Base-by-base conservation (phyloP, 2,888 invertebrate species). In the Sminthurinus aureus region DNA sequence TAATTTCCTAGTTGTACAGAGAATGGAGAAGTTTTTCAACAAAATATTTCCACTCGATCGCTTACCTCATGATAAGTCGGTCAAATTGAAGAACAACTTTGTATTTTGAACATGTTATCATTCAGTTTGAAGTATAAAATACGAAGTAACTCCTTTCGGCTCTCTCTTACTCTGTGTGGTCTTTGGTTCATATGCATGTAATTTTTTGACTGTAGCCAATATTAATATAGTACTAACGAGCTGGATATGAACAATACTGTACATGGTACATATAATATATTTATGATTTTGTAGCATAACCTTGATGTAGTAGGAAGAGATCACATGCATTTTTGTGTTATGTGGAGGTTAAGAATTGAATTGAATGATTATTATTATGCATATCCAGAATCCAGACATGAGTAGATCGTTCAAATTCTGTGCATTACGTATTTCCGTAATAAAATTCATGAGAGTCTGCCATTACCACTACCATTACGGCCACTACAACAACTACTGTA, bases 41-140 rank as follows among this genome's bases (percentile, higher is more conserved):
- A 66, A 79, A 79, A 79, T 79, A 79, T 81, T 81, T 81, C 74
- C 81, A 64, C 73, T 71, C 73, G 71, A 80, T 81, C 75, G 81
- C 81, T 81, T 74, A 24, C 18, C 58, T 81, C 26, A 81, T 64
- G 64, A 58, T 74, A 79, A 79, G 26, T 66, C 66, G 66, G 79
- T 79, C 67, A 79, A 58, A 79, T 79, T 79, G 22, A 79, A 79
- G 38, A 79, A 79, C 79, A 12, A 38, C 38, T 38, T 38, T 38
- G 38, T 38, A 38, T 20, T 71, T 71, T 22, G 71, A 8, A 15
- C 64, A 13, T 71, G 71, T 71, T 1, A 13, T 24, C 71, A 1
- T 22, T 6, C 71, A 12, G 22, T 71, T 3, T 71, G 71, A 12
- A 20, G n/a, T 22, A 38, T 71, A 20, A 12, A 20, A 3, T 22